These are phyloP conservation scores for Varanus komodoensis DNA, from an alignment of 2,113 vertebrate genomes.

Conservation along the genomic window DNA sequence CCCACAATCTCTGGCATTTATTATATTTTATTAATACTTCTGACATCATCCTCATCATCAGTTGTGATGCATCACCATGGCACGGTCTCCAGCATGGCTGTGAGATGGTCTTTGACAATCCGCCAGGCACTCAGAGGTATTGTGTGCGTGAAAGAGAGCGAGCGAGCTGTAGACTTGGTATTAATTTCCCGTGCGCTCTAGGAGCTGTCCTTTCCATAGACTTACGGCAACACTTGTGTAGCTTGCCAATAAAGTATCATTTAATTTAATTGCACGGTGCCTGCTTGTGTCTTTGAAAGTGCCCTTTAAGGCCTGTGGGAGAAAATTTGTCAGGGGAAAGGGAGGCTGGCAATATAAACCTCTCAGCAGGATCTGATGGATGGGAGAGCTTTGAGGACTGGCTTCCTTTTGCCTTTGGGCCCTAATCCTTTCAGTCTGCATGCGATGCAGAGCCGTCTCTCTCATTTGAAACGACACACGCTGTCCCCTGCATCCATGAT, in stretches of 20 bases:
- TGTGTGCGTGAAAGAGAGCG: accelerated
- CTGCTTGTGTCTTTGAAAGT: neutral
- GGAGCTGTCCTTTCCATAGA: neutral
- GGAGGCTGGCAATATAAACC: neutral
- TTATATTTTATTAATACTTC: too few species aligned
- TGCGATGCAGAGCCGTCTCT: neutral
- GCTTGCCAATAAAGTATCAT: constrained; percentile 3
- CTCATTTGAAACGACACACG: neutral
- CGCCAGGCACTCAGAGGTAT: constrained; percentile 12
- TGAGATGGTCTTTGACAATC: constrained; percentile 25
- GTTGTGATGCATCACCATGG: constrained; percentile 40
- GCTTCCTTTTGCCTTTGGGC: neutral
- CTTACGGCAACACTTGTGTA: neutral
- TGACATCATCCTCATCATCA: too few species aligned
- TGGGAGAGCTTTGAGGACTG: neutral
- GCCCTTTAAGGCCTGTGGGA: neutral
- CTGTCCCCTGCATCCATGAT: neutral
- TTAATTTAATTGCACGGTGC: neutral
- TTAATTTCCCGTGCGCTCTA: neutral
- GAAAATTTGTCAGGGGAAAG: neutral
- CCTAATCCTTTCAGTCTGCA: neutral
- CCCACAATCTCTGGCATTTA: too few species aligned
- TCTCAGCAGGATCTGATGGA: neutral
- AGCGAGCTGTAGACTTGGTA: neutral
- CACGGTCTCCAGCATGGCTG: constrained; percentile 29